phyloP scores from a whole-genome alignment of 2,888 invertebrate species.

The Cephus pygmeus region DNA sequence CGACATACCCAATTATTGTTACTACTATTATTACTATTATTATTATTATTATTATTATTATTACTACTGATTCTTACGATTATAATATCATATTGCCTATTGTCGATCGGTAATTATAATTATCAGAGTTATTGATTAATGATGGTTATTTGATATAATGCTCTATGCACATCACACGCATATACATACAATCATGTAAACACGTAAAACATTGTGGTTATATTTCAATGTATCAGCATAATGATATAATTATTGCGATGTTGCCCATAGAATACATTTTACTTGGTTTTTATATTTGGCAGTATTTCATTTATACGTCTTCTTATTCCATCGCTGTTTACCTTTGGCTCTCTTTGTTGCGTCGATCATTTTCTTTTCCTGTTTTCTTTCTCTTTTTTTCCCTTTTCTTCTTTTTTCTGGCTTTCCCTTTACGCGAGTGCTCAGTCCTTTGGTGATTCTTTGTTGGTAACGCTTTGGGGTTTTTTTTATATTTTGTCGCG shows the following conservation, averaged over 20 bases:
- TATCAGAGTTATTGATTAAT: conserved; percentile 52
- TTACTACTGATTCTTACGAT: conserved; percentile 54
- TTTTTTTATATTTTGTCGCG: too few species aligned
- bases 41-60: conserved; percentile 39
- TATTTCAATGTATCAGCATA: conserved; percentile 65
- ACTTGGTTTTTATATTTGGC: conserved; percentile 64
- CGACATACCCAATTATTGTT: conserved; percentile 58
- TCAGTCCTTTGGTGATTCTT: too few species aligned
- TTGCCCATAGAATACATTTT: conserved; percentile 66
- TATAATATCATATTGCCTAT: conserved; percentile 57
- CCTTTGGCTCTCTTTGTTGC: too few species aligned
- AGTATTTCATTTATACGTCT: conserved; percentile 48
- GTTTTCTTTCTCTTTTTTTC: too few species aligned
- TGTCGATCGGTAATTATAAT: conserved; percentile 53
- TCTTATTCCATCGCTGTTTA: conserved; percentile 13
- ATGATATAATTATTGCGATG: conserved; percentile 63
- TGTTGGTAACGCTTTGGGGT: too few species aligned
- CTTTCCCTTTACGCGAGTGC: too few species aligned
- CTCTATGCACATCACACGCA: conserved; percentile 54
- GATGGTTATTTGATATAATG: conserved; percentile 55
- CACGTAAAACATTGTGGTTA: conserved; percentile 56
- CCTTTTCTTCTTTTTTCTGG: too few species aligned
- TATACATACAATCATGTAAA: conserved; percentile 50
- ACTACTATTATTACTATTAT: conserved; percentile 29
- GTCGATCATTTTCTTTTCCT: too few species aligned